Evolutionary conservation across 2,797 vertebrate genomes (phyloP).

Genomic region (Clarias platycephalus): DNA sequence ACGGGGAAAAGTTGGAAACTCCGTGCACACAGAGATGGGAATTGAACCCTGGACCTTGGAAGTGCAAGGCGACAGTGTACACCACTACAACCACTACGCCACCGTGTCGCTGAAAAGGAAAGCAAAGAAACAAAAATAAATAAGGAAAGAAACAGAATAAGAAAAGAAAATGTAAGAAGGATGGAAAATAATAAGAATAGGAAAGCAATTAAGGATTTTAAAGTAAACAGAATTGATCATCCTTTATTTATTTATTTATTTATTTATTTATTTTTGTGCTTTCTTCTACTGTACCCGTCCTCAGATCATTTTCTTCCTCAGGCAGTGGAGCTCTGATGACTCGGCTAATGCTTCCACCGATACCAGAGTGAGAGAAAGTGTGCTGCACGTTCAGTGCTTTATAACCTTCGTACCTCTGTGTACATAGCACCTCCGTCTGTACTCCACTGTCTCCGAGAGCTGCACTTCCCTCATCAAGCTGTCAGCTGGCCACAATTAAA

Average conservation of each 20-base stretch:
- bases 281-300: neutral
- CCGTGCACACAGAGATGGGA: too few relatives aligned
- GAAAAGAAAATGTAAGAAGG: neutral
- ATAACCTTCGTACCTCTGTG: neutral
- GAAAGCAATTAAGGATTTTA: neutral
- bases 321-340: neutral
- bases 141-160: neutral
- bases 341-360: neutral
- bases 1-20: too few relatives aligned
- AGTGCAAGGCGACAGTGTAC: too few relatives aligned
- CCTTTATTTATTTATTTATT: too few relatives aligned
- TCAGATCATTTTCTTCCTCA: neutral
- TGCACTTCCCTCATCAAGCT: constrained; percentile 65
- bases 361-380: neutral
- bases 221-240: neutral
- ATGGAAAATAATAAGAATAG: neutral
- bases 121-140: neutral
- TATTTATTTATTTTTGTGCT: too few relatives aligned
- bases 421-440: neutral
- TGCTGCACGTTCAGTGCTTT: neutral
- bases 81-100: too few relatives aligned
- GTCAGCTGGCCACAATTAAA: constrained; percentile 74
- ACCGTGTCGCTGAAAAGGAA: neutral
- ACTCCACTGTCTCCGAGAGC: constrained; percentile 1
- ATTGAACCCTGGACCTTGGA: too few relatives aligned